Conservation (phyloP, 2,888 invertebrate genomes). For the Sesia bembeciformis region DNA sequence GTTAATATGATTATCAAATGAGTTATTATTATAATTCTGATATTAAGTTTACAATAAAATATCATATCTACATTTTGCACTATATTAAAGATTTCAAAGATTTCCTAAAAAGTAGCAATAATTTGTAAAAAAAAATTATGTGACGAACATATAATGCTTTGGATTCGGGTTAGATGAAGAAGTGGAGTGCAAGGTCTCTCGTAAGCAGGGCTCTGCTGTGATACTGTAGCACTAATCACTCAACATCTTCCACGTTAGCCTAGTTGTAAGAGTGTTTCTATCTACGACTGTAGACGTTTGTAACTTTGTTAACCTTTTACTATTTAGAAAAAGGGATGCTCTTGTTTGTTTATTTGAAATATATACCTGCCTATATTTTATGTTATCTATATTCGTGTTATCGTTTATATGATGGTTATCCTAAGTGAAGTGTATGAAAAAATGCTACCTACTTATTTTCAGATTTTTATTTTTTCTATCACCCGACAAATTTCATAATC, state of each 20-base stretch:
- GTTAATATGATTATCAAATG: no score
- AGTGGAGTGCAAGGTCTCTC: constrained; percentile 40
- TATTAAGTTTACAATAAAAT: no score
- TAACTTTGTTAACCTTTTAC: constrained; percentile 66
- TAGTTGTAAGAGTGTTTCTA: constrained; percentile 68
- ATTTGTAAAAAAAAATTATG: no score
- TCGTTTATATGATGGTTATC: constrained; percentile 52
- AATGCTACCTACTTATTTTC: constrained; percentile 72
- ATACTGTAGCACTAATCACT: constrained; percentile 66
- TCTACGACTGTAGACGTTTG: constrained; percentile 54
- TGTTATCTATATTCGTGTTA: constrained; percentile 58
- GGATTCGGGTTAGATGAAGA: constrained; percentile 20
- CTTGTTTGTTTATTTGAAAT: constrained; percentile 54
- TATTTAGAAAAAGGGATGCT: constrained; percentile 55
- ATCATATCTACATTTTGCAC: no score
- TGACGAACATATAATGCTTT: constrained; percentile 2
- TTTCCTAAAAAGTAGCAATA: no score
- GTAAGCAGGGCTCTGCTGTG: constrained; percentile 53
- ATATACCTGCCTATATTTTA: constrained; percentile 51
- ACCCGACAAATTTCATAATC: constrained; percentile 63
- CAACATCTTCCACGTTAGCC: constrained; percentile 64
- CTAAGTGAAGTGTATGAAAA: constrained; percentile 69
- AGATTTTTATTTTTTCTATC: constrained; percentile 73
- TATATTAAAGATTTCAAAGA: no score
- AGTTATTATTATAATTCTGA: no score